Evolutionary conservation across 2,797 vertebrate species (phyloP).

Genomic region (Scyliorhinus canicula): DNA sequence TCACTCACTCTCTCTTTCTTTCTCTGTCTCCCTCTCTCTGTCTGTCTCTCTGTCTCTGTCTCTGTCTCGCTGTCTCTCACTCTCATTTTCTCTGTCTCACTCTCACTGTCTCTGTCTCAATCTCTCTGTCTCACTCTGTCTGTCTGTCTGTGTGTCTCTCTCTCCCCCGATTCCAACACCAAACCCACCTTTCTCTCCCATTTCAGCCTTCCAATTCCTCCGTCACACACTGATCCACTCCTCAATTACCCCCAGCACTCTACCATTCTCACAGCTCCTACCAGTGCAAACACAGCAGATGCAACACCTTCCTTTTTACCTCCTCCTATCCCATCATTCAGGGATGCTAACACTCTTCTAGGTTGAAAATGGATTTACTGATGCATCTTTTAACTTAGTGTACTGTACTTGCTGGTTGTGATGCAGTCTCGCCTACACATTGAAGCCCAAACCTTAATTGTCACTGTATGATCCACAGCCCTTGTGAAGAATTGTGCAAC

Average conservation of each 20-base stretch:
- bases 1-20: too few species aligned
- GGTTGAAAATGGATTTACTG: background rate
- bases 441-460: background rate
- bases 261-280: background rate
- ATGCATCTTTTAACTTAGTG: background rate
- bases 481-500: background rate
- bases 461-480: background rate
- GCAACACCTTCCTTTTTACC: background rate
- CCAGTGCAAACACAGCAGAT: background rate
- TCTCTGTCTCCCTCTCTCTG: too few species aligned
- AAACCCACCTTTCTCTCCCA: background rate
- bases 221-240: background rate
- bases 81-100: too few species aligned
- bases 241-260: background rate
- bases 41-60: too few species aligned
- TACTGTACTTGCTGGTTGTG: background rate
- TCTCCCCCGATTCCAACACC: background rate
- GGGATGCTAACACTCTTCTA: background rate
- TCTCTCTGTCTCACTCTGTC: too few species aligned
- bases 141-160: too few species aligned
- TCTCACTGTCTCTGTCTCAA: too few species aligned
- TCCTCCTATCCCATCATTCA: background rate
- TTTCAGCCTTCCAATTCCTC: background rate
- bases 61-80: too few species aligned
- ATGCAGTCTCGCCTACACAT: background rate